Evolutionary conservation across 2,113 vertebrate genomes (phyloP), one percentile per base, ranked within the genome.

Genomic region (Istiophorus platypterus): DNA sequence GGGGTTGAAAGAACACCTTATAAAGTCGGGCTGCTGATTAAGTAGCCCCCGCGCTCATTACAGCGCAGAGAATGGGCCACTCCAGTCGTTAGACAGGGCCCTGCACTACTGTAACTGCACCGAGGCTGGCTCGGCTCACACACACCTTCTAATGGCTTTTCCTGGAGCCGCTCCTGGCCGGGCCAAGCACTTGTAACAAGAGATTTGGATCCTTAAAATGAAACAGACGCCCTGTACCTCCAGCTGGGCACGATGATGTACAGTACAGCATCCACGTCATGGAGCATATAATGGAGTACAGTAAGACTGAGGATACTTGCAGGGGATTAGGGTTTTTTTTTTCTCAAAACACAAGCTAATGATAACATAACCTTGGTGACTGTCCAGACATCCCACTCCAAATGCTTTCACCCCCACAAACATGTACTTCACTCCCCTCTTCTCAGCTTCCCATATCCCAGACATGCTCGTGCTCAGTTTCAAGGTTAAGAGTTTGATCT

Each of bases 101-200:
- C 70, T 49, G 68, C 75, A 85, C 76, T 87, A 81, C 87, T 85
- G 90, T 90, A 92, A 85, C 88, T 58, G 8, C 88, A 73, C 62
- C 5, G 27, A 56, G 69, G 77, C 94, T 95, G 93, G 85, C 83
- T 87, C 76, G 5, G 69, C 85, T 95, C 94, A 91, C 61, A 78
- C 85, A 85, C 94, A 94, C 93, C 92, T 92, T 85, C 75, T 94
- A 93, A 94, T 93, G 81, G 79, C 88, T 86, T 91, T 91, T 92
- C 71, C 89, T 90, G 90, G 89, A 89, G 63, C 76, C 69, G 85
- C 59, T 81, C 31, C 76, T 42, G 61, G 77, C 82, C 74, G 74
- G 41, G 58, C 49, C 57, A 20, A 71, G 78, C 51, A 57, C 52
- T 41, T 76, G 41, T 86, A 84, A 88, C 80, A 78, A 76, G 80